Percentiles rank a stretch among this genome's conserved stretches.
These are phyloP conservation scores for Siderastrea siderea DNA, from an alignment of 92 coral and sea anemone genomes.

Conservation along the genomic window DNA sequence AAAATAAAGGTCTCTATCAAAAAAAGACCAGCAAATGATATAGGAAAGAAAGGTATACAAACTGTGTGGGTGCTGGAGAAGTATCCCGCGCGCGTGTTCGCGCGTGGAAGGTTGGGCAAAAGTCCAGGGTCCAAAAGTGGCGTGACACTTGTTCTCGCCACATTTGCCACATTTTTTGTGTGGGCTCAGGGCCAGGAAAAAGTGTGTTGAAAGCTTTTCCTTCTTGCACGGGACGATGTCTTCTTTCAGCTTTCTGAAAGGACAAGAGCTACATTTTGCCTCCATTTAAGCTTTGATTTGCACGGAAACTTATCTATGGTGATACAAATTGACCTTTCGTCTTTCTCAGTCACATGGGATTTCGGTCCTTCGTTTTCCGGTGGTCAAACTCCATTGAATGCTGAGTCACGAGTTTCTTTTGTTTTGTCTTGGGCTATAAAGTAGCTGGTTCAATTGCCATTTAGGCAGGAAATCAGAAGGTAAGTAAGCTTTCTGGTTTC, in stretches of 20 bases:
- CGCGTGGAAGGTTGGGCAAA: no score
- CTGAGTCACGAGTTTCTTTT: slow-evolving; percentile 23
- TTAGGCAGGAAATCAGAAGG: background rate
- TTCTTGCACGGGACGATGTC: background rate
- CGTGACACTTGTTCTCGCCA: background rate
- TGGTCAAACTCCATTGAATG: background rate
- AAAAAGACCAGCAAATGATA: no score
- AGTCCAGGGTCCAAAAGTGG: background rate
- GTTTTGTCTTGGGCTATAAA: background rate
- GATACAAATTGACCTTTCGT: background rate
- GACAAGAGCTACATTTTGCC: background rate
- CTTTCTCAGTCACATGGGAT: no score
- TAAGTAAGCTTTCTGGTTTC: background rate
- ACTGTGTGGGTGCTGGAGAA: no score
- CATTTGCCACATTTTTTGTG: no score
- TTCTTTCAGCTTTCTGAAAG: background rate
- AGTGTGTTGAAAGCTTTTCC: no score
- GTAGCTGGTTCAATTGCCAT: background rate
- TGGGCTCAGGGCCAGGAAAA: no score
- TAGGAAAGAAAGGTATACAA: no score
- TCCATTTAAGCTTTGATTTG: background rate
- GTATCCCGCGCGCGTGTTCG: no score
- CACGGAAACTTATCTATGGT: background rate
- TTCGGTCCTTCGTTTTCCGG: background rate
- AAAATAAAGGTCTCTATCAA: no score